A percentile compares a stretch with the other conserved stretches of the same genome.
phyloP scores from a whole-genome alignment of 2,888 invertebrate genomes.

The Stenotaenia linearis region DNA sequence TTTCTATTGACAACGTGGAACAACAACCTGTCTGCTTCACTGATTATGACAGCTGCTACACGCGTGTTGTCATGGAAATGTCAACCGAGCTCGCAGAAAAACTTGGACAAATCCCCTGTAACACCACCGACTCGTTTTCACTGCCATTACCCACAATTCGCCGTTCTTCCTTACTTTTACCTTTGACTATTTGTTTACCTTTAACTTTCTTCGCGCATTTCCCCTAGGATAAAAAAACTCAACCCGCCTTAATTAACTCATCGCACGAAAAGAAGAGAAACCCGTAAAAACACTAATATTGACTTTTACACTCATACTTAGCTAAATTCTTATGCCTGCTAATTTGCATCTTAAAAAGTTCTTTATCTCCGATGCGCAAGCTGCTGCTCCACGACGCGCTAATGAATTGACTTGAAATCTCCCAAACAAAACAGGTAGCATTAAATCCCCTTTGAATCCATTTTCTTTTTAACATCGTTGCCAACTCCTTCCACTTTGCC shows the following conservation, averaged over 20 bases:
- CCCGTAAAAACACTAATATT: conserved; percentile 9
- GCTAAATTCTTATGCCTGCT: background rate
- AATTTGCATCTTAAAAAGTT: conserved; percentile 12
- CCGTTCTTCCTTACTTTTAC: background rate
- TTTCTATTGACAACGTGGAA: background rate
- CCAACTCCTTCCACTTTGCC: background rate
- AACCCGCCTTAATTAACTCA: background rate
- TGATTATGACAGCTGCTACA: conserved; percentile 2
- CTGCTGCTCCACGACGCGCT: background rate
- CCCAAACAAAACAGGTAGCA: background rate
- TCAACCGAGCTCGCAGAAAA: background rate
- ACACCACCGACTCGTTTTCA: background rate
- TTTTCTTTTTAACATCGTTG: background rate
- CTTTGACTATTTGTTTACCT: background rate
- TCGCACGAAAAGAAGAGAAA: background rate
- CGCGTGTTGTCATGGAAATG: background rate
- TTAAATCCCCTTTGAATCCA: background rate
- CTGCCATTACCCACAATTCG: background rate
- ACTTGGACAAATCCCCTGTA: background rate
- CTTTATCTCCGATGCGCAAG: background rate
- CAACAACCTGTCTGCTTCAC: background rate
- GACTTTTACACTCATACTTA: background rate
- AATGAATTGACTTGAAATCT: conserved; percentile 2
- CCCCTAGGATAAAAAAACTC: background rate
- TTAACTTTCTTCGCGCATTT: background rate